Conservation (phyloP, 2,797 vertebrate species). For the Epinephelus awoara region DNA sequence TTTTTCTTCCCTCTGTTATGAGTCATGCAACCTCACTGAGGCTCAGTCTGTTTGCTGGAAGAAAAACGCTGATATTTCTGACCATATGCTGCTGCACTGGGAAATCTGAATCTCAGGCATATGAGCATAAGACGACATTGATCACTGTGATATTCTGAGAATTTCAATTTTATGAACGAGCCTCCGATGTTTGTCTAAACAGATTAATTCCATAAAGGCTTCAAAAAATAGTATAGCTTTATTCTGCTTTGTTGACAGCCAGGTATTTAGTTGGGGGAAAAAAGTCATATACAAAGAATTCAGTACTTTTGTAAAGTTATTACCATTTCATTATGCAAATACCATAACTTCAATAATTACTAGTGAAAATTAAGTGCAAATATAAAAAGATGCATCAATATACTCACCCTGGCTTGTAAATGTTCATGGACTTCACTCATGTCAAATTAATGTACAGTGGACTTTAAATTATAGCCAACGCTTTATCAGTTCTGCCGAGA, state of each 20-base stretch:
- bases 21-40: constrained; percentile 37
- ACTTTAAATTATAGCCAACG: constrained; percentile 64
- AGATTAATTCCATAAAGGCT: constrained; percentile 48
- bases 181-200: constrained; percentile 27
- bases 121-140: constrained; percentile 30
- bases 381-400: constrained; percentile 65
- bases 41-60: constrained; percentile 12
- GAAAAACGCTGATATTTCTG: constrained; percentile 17
- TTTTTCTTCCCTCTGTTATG: constrained; percentile 20
- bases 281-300: constrained; percentile 63
- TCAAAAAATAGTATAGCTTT: constrained; percentile 79
- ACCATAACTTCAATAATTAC: constrained; percentile 60
- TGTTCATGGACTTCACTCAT: constrained; percentile 41
- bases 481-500: constrained; percentile 64
- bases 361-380: constrained; percentile 75
- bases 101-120: constrained; percentile 25
- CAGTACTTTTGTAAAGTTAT: constrained; percentile 61
- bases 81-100: constrained; percentile 6
- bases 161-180: constrained; percentile 28
- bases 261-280: constrained; percentile 48
- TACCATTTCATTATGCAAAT: constrained; percentile 64
- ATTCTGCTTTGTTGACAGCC: constrained; percentile 73
- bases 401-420: constrained; percentile 41
- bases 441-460: constrained; percentile 52
- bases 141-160: constrained; percentile 46